phyloP scores from a whole-genome alignment of 2,888 invertebrate genomes.

The Campoletis raptor region DNA sequence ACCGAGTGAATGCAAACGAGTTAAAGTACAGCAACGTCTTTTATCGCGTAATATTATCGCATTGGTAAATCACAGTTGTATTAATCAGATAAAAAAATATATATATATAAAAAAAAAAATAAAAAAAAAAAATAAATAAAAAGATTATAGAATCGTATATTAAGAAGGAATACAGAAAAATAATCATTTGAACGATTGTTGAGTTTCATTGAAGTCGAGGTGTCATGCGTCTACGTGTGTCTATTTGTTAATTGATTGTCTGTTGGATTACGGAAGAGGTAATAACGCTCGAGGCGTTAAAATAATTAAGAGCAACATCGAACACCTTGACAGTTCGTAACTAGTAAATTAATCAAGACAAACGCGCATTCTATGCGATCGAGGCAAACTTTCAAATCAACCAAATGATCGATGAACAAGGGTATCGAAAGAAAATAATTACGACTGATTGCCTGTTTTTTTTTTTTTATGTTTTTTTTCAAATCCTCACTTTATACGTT shows the following conservation, averaged over 20 bases:
- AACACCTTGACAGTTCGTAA: conserved; percentile 52
- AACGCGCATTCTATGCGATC: conserved; percentile 10
- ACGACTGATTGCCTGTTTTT: neutral
- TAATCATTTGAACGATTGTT: neutral
- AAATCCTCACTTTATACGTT: neutral
- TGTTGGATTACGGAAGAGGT: conserved; percentile 16
- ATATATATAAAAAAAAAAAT: too few relatives aligned
- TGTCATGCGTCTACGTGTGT: conserved; percentile 6
- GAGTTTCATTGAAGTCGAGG: neutral
- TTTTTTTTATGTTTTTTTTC: conserved; percentile 3
- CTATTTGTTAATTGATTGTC: conserved; percentile 49
- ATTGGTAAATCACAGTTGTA: conserved; percentile 6
- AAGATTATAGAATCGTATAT: conserved; percentile 22
- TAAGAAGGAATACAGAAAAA: neutral
- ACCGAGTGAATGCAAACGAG: neutral
- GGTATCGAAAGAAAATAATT: conserved; percentile 28
- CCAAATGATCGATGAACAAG: conserved; percentile 20
- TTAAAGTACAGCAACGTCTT: neutral
- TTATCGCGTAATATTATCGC: conserved; percentile 16
- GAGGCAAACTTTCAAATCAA: neutral
- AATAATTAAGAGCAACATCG: conserved; percentile 51
- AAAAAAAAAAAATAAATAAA: neutral
- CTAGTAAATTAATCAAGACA: conserved; percentile 56
- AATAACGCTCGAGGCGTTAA: conserved; percentile 48
- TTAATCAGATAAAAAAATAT: neutral